Conservation (phyloP, 2,113 vertebrate species). For the Pteronura brasiliensis region DNA sequence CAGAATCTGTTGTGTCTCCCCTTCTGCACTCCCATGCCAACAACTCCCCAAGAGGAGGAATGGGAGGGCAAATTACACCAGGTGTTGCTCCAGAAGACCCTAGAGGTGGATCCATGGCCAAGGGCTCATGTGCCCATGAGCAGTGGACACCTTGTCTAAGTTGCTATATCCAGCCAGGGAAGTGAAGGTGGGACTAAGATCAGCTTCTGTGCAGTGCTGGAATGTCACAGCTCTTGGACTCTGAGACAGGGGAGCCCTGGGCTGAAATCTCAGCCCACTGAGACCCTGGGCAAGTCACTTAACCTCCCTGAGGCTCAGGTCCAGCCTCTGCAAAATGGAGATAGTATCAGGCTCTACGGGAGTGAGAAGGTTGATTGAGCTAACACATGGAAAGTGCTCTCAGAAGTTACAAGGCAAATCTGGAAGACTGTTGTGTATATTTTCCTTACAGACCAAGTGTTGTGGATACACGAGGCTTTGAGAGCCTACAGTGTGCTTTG, state of each 20-base stretch:
- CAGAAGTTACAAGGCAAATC: background rate
- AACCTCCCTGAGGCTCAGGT: background rate
- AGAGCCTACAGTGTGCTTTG: background rate
- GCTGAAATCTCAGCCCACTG: background rate
- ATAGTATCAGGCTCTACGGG: accelerated
- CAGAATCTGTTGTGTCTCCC: background rate
- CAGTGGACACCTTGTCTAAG: background rate
- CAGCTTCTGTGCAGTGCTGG: background rate
- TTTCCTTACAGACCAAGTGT: background rate
- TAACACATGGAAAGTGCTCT: background rate
- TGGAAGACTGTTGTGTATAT: background rate
- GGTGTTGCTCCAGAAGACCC: background rate
- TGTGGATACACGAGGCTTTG: accelerated
- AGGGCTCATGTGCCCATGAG: background rate
- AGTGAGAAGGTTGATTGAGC: background rate
- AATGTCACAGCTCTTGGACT: background rate
- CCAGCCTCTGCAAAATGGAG: background rate
- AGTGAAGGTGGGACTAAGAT: background rate
- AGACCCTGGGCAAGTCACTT: background rate
- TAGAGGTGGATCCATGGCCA: background rate
- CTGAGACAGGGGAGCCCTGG: background rate
- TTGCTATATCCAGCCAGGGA: background rate
- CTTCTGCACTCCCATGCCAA: background rate
- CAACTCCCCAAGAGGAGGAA: background rate
- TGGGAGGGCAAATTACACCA: too few species aligned